phyloP scores from a whole-genome alignment of 2,888 invertebrate species.

The Noctua pronuba region DNA sequence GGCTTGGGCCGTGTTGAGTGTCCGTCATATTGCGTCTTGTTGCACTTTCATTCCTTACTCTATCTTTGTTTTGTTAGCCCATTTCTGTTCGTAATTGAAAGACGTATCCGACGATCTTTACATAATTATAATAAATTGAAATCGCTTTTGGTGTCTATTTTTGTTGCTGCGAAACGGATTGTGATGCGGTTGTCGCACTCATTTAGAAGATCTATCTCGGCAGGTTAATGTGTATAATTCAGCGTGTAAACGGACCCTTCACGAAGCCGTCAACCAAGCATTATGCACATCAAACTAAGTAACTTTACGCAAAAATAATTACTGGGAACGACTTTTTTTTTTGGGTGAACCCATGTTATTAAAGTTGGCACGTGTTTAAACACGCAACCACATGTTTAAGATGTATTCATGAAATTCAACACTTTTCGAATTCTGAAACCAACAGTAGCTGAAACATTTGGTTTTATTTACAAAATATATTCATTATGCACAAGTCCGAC shows the following conservation, averaged over 20 bases:
- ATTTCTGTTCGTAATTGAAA: constrained; percentile 2
- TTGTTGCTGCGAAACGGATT: not conserved
- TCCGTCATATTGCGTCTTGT: constrained; percentile 42
- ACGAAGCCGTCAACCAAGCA: too few relatives aligned
- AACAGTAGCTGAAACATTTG: constrained; percentile 31
- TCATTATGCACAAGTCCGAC: constrained; percentile 38
- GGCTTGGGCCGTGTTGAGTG: constrained; percentile 30
- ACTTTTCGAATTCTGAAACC: constrained; percentile 7
- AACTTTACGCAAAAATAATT: too few relatives aligned
- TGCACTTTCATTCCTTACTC: constrained; percentile 37
- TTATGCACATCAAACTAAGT: too few relatives aligned
- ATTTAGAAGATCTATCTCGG: not conserved
- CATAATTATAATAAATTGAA: not conserved
- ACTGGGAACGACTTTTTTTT: too few relatives aligned
- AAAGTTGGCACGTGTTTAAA: not conserved
- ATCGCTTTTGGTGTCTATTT: not conserved
- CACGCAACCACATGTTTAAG: not conserved
- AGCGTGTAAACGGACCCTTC: too few relatives aligned
- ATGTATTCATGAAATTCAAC: constrained; percentile 39
- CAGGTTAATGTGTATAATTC: not conserved
- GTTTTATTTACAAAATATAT: constrained; percentile 25
- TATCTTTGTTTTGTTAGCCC: constrained; percentile 14
- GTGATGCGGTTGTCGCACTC: not conserved
- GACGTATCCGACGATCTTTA: not conserved
- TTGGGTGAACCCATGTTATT: constrained; percentile 8